These are phyloP conservation scores for Patella pellucida DNA, from an alignment of 2,888 invertebrate species.

Conservation along the genomic window DNA sequence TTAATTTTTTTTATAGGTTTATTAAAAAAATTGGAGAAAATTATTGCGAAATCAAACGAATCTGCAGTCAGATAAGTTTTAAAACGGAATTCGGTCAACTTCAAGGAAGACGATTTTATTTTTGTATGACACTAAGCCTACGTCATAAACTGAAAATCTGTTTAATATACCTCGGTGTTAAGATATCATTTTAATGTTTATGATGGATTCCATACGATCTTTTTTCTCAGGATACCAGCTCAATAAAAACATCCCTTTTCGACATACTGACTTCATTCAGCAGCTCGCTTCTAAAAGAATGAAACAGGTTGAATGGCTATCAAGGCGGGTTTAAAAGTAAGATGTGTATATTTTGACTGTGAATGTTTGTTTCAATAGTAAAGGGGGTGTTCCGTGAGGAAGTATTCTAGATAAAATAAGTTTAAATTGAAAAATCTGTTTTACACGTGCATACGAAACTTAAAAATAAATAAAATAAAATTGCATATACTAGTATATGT, in stretches of 20 bases:
- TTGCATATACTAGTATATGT: no score
- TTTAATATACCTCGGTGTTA: no score
- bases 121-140: no score
- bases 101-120: no score
- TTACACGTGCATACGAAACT: conserved; percentile 14
- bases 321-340: conserved; percentile 8
- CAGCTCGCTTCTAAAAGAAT: neutral
- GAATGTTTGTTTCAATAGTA: conserved; percentile 19
- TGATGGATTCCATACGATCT: no score
- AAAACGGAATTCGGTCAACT: no score
- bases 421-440: conserved; percentile 18
- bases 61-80: no score
- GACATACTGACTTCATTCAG: conserved; percentile 9
- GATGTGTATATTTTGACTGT: conserved; percentile 19
- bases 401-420: conserved; percentile 19
- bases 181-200: no score
- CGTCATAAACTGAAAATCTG: no score
- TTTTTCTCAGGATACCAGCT: neutral
- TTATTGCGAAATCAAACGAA: no score
- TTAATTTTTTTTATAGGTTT: no score
- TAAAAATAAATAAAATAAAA: conserved; percentile 2
- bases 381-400: conserved; percentile 19
- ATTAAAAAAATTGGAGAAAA: no score
- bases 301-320: conserved; percentile 3
- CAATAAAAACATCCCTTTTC: conserved; percentile 12